Evolutionary conservation across 2,797 vertebrate genomes (phyloP), one percentile per base, ranked within the genome.

Genomic region (Arctocebus calabarensis): DNA sequence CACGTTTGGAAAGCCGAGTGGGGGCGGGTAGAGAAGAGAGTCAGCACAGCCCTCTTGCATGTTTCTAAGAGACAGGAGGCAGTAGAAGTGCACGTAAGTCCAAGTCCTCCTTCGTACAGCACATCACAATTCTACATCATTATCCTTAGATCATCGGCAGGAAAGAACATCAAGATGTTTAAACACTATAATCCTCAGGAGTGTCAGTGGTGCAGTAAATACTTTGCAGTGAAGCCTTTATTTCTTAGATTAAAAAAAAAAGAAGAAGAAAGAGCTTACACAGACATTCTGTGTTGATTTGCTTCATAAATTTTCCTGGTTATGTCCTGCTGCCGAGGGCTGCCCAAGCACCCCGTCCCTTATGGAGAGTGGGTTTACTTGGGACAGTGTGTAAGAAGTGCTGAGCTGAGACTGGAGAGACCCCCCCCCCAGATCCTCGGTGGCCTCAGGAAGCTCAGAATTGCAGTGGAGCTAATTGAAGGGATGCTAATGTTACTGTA

Each of bases 151-250:
- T 52, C 88, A 96, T 40, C 11, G 6, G 4, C 25, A 61, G 78
- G 22, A n/a, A 57, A 83, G 68, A 59, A 43, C n/a, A 78, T 52
- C 40, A 77, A 61, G n/a, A 55, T 32, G 74, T 68, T 88, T 83
- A 79, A 84, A 71, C 66, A 93, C 66, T 90, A 68, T 66, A 40
- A 57, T 27, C 74, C 48, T 37, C 13, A 61, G 52, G 77, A 74
- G 37, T 27, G 61, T 7, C 79, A 59, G 37, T 25, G 74, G 64
- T 68, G 78, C n/a, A 64, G 17, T 23, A 68, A 93, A 68, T 55
- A 34, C 71, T 94, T 77, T 84, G 61, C 81, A 57, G 23, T 23
- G 78, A 92, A 74, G 77, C 17, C 83, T 91, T 95, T 73, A 66
- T 68, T 62, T 78, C 52, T 37, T 40, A 71, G 73, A 27, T n/a